These are phyloP conservation scores for Drosophila obscura DNA, from an alignment of 1,140 invertebrate genomes.

Conservation along the genomic window DNA sequence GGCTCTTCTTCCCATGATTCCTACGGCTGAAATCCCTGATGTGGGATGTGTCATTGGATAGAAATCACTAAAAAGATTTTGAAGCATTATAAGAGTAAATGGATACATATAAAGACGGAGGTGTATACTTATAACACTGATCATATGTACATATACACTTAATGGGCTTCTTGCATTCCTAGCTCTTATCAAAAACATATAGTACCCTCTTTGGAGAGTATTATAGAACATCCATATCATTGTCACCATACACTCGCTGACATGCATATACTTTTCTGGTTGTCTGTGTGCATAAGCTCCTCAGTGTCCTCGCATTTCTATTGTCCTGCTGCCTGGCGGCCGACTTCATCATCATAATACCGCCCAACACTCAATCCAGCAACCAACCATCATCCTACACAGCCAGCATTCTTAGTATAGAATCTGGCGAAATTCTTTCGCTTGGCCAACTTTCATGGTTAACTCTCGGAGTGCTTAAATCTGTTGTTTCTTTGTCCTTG, in stretches of 20 bases:
- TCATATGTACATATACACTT: no score
- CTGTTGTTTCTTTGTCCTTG: constrained; percentile 29
- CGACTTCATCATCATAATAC: constrained; percentile 46
- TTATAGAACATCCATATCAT: constrained; percentile 36
- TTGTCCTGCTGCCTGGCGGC: constrained; percentile 41
- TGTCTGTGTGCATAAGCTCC: constrained; percentile 25
- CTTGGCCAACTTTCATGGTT: constrained; percentile 75
- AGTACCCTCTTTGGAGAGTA: no score
- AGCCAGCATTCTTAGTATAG: constrained; percentile 25
- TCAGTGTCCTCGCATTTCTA: constrained; percentile 50
- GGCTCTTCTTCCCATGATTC: no score
- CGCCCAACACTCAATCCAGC: constrained; percentile 16
- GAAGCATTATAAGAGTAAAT: no score
- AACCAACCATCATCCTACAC: constrained; percentile 9
- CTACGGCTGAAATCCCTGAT: no score
- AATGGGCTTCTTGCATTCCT: no score
- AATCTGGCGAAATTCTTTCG: constrained; percentile 73
- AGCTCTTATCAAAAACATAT: no score
- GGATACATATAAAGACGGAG: no score
- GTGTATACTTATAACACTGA: no score
- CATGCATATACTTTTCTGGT: constrained; percentile 19
- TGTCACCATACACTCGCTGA: constrained; percentile 50
- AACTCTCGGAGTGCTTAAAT: constrained; percentile 30
- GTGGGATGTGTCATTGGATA: no score
- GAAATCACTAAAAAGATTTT: no score